A percentile compares a stretch with the other conserved stretches of the same genome.
phyloP scores from a whole-genome alignment of 2,113 vertebrate species.

The Pelmatolapia mariae region DNA sequence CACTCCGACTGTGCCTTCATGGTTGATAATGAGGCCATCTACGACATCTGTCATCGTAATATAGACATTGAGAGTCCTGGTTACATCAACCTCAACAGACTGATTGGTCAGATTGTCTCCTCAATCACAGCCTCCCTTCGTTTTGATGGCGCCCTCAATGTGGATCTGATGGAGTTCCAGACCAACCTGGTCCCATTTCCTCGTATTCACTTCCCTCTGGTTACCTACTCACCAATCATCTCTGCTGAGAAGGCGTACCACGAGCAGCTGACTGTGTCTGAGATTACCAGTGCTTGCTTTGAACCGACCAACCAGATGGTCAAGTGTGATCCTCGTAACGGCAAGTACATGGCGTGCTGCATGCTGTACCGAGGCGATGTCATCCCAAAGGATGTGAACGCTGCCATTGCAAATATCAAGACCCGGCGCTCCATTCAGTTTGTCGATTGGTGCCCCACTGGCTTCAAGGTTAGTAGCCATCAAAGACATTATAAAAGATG shows the following conservation, averaged over 20 bases:
- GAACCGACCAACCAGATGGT: conserved; percentile 85
- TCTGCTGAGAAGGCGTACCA: conserved; percentile 84
- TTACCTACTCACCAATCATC: conserved; percentile 81
- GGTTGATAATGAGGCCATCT: conserved; percentile 90
- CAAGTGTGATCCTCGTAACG: conserved; percentile 81
- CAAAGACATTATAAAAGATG: neutral
- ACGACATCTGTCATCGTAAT: conserved; percentile 80
- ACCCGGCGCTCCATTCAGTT: conserved; percentile 83
- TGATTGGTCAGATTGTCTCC: conserved; percentile 84
- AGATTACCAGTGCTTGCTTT: conserved; percentile 85
- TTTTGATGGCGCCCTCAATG: conserved; percentile 82
- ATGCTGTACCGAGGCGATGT: conserved; percentile 82
- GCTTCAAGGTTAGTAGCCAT: conserved; percentile 77
- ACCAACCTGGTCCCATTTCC: conserved; percentile 85
- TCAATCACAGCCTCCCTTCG: conserved; percentile 84
- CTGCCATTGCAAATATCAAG: conserved; percentile 81
- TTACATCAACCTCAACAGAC: conserved; percentile 82
- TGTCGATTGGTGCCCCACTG: conserved; percentile 86
- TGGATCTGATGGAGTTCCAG: conserved; percentile 86
- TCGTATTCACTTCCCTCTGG: conserved; percentile 82
- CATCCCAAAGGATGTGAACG: conserved; percentile 82
- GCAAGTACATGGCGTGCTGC: conserved; percentile 87
- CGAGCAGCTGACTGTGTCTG: conserved; percentile 78
- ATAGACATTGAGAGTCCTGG: conserved; percentile 80
- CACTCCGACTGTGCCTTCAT: conserved; percentile 87